phyloP scores from a whole-genome alignment of 2,797 vertebrate genomes.

The Melanitta fusca region DNA sequence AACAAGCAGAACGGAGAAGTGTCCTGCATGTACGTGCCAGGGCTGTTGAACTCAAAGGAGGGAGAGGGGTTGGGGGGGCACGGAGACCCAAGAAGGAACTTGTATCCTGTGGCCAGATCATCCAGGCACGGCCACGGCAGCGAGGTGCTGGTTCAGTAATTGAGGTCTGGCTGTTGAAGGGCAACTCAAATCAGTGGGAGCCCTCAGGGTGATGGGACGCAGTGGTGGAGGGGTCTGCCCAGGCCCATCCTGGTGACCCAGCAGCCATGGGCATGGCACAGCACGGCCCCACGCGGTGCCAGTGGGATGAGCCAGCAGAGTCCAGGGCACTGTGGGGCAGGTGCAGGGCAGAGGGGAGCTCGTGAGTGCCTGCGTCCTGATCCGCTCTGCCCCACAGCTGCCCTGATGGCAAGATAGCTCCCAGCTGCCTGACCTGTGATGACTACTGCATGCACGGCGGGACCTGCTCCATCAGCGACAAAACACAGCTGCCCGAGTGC shows the following conservation, averaged over 20 bases:
- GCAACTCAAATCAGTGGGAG: background rate
- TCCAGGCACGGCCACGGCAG: accelerated
- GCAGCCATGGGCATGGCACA: accelerated
- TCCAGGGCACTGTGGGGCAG: accelerated
- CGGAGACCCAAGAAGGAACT: accelerated
- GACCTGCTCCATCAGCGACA: slow-evolving; percentile 86
- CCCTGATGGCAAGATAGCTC: slow-evolving; percentile 83
- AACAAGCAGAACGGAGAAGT: slow-evolving; percentile 85
- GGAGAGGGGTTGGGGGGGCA: background rate
- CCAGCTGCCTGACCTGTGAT: slow-evolving; percentile 92
- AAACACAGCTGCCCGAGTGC: slow-evolving; percentile 89
- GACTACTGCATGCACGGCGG: slow-evolving; percentile 91
- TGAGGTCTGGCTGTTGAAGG: background rate
- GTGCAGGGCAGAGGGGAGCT: background rate
- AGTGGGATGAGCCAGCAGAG: background rate
- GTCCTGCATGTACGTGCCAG: slow-evolving; percentile 86
- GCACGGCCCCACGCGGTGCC: accelerated
- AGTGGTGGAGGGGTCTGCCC: background rate
- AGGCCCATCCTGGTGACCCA: background rate
- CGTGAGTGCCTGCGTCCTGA: background rate
- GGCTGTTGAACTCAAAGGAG: accelerated
- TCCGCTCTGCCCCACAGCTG: slow-evolving; percentile 79
- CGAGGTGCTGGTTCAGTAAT: background rate
- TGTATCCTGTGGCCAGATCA: accelerated
- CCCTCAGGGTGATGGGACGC: accelerated